These are phyloP conservation scores for Solea senegalensis DNA, from an alignment of 2,113 vertebrate species.

Conservation along the genomic window DNA sequence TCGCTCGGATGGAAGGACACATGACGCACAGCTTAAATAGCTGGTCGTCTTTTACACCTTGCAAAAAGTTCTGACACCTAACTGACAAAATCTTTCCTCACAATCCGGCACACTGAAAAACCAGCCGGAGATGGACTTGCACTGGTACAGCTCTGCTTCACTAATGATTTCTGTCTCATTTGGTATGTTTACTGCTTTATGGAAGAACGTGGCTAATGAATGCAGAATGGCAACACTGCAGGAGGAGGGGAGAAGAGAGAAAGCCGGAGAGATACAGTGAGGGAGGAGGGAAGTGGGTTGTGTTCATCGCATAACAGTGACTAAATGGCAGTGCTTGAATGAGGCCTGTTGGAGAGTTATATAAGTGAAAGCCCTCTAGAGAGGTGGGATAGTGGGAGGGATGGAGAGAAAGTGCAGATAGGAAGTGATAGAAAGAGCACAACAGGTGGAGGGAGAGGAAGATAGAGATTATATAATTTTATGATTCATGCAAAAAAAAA, in stretches of 20 bases:
- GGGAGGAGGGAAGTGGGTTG: constrained; percentile 63
- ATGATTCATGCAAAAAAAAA: constrained; percentile 22
- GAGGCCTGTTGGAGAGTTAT: constrained; percentile 66
- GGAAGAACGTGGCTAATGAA: constrained; percentile 71
- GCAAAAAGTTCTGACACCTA: constrained; percentile 31
- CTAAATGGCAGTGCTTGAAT: constrained; percentile 55
- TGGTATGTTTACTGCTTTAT: constrained; percentile 64
- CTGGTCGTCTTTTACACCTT: neutral
- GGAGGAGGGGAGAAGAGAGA: constrained; percentile 24
- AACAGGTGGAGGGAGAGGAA: constrained; percentile 49
- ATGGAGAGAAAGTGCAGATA: constrained; percentile 41
- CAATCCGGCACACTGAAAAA: neutral
- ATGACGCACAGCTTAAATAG: neutral
- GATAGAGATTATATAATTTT: constrained; percentile 22
- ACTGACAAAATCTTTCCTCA: constrained; percentile 22
- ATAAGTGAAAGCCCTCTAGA: constrained; percentile 64
- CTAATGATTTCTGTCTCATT: constrained; percentile 66
- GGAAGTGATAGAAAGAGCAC: constrained; percentile 27
- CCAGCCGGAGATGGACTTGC: neutral
- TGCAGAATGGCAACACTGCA: constrained; percentile 66
- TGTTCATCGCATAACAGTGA: constrained; percentile 62
- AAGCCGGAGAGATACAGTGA: constrained; percentile 37
- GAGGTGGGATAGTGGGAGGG: constrained; percentile 55
- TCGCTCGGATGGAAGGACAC: neutral
- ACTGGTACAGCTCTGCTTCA: constrained; percentile 23